Evolutionary conservation across 2,113 vertebrate genomes (phyloP).

Genomic region (Eretmochelys imbricata): DNA sequence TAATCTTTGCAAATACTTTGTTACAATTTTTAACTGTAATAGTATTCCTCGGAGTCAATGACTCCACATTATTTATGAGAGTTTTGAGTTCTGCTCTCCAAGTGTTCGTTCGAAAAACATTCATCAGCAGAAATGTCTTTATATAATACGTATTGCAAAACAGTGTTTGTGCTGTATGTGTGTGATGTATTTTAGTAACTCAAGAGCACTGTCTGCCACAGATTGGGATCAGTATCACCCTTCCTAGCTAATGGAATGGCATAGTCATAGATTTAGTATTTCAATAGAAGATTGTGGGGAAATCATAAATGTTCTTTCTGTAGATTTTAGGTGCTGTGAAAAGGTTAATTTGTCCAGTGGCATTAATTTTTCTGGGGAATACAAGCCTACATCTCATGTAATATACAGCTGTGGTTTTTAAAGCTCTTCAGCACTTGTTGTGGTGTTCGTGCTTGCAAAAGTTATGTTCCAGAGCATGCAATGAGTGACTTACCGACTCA

Average conservation of each 20-base stretch:
- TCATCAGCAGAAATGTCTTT: background rate
- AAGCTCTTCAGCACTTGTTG: background rate
- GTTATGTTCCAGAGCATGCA: background rate
- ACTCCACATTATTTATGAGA: background rate
- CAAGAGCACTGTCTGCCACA: background rate
- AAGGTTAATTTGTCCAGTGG: background rate
- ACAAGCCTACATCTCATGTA: background rate
- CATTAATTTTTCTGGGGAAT: background rate
- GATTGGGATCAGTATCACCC: background rate
- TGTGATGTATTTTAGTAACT: background rate
- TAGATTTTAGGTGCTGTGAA: background rate
- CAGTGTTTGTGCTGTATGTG: background rate
- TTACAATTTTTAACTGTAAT: background rate
- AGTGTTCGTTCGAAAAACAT: background rate
- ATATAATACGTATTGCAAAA: background rate
- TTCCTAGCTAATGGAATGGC: background rate
- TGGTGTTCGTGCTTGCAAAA: background rate
- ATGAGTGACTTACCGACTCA: background rate
- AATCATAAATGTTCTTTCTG: background rate
- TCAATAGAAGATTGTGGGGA: background rate
- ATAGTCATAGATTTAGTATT: background rate
- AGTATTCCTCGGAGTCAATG: background rate
- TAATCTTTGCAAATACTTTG: background rate
- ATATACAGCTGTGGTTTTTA: background rate
- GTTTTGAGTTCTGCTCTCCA: background rate